phyloP scores from a whole-genome alignment of 2,888 invertebrate genomes.

The Tachina fera region DNA sequence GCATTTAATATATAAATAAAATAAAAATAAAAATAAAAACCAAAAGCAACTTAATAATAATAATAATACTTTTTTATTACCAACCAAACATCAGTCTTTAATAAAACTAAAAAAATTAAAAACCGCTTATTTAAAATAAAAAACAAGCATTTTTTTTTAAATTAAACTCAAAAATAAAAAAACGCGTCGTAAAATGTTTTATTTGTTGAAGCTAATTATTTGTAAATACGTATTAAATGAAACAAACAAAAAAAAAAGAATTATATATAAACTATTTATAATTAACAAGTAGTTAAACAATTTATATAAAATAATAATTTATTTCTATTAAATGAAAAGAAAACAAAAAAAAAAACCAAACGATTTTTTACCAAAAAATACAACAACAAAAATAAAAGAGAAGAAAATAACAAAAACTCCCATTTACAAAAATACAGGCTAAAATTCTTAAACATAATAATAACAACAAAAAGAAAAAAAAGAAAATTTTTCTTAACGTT shows the following conservation, averaged over 20 bases:
- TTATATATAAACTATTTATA: conserved; percentile 4
- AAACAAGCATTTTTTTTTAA: conserved; percentile 53
- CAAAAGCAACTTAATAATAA: conserved; percentile 49
- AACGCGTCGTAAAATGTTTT: conserved; percentile 68
- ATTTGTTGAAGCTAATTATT: conserved; percentile 69
- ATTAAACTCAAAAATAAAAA: conserved; percentile 59
- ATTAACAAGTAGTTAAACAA: conserved; percentile 69
- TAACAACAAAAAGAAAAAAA: not conserved
- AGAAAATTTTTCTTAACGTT: conserved; percentile 58
- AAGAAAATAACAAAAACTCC: conserved; percentile 49
- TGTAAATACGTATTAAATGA: conserved; percentile 65
- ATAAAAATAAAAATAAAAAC: conserved; percentile 59
- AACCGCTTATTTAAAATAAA: conserved; percentile 64
- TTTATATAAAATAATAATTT: conserved; percentile 69
- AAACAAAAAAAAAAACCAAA: conserved; percentile 63
- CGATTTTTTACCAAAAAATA: conserved; percentile 70
- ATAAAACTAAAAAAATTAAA: conserved; percentile 38
- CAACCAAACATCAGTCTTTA: conserved; percentile 64
- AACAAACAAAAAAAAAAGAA: conserved; percentile 35
- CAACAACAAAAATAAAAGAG: conserved; percentile 53
- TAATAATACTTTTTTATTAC: conserved; percentile 65
- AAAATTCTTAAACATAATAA: conserved; percentile 56
- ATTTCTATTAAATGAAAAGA: conserved; percentile 69
- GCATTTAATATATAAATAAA: conserved; percentile 65
- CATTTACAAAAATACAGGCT: conserved; percentile 67